Evolutionary conservation across 1,140 invertebrate genomes (phyloP).

Genomic region (Listronotus oregonensis): DNA sequence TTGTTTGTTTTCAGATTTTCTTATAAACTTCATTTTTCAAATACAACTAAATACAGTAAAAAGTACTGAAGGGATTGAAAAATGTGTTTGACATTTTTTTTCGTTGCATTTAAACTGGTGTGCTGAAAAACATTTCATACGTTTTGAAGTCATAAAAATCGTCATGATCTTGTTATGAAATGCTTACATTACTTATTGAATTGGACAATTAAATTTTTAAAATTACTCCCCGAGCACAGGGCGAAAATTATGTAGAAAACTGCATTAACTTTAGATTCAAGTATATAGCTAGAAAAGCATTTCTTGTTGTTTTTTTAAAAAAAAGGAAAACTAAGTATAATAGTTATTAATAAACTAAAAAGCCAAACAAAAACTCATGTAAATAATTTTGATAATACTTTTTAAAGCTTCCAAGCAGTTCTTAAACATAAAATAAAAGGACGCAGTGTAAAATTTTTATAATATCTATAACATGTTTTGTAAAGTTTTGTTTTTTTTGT

Average conservation of each 20-base stretch:
- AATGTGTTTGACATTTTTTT: constrained; percentile 4
- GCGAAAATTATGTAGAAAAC: neutral
- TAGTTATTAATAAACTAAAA: constrained; percentile 4
- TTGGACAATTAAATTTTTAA: neutral
- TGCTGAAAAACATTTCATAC: constrained; percentile 1
- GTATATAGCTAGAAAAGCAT: neutral
- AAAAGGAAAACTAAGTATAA: constrained; percentile 12
- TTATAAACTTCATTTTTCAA: constrained; percentile 9
- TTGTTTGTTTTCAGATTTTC: constrained; percentile 11
- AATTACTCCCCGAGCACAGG: neutral
- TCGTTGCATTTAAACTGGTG: constrained; percentile 3
- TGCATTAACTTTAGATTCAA: neutral
- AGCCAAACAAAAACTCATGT: neutral
- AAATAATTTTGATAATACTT: constrained; percentile 4
- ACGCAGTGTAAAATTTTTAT: too few relatives aligned
- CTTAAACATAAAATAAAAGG: neutral
- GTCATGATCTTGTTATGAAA: neutral
- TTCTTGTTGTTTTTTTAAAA: constrained; percentile 11
- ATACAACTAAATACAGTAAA: constrained; percentile 3
- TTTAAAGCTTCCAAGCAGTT: constrained; percentile 4
- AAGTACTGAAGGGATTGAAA: neutral
- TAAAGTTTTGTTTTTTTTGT: too few relatives aligned
- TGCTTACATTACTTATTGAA: constrained; percentile 1
- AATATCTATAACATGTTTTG: too few relatives aligned
- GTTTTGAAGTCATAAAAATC: neutral